phyloP scores from a whole-genome alignment of 2,888 invertebrate genomes.

The Volucella bombylans region DNA sequence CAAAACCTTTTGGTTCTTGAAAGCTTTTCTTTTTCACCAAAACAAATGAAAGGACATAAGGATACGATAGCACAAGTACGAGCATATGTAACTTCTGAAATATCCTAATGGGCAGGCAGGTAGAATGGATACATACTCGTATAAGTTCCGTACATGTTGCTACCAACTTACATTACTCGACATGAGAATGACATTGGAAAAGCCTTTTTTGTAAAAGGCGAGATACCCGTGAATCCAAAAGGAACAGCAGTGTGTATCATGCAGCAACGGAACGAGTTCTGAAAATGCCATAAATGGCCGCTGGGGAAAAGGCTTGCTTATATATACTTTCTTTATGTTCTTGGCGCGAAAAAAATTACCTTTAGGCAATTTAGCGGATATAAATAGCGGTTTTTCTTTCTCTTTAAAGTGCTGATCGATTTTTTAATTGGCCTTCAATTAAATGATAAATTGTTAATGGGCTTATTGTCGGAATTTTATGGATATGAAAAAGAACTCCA shows the following conservation, averaged over 20 bases:
- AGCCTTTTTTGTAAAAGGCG: background rate
- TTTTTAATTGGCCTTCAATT: slow-evolving; percentile 27
- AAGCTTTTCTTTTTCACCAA: slow-evolving; percentile 1
- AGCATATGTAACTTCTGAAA: background rate
- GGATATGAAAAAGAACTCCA: no score
- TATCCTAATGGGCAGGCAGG: slow-evolving; percentile 31
- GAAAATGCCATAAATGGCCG: slow-evolving; percentile 12
- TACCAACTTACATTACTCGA: background rate
- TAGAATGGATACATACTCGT: background rate
- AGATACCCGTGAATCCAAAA: slow-evolving; percentile 4
- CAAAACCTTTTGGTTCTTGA: slow-evolving; percentile 16
- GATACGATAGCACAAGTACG: background rate
- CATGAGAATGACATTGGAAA: slow-evolving; percentile 16
- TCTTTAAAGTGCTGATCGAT: slow-evolving; percentile 28
- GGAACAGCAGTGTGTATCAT: slow-evolving; percentile 4
- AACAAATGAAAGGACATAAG: slow-evolving; percentile 18
- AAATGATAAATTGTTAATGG: no score
- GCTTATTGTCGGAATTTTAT: no score
- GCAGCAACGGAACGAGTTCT: slow-evolving; percentile 1
- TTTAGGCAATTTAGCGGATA: slow-evolving; percentile 3
- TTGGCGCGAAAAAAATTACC: slow-evolving; percentile 30
- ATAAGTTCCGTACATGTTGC: background rate
- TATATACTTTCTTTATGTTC: slow-evolving; percentile 7
- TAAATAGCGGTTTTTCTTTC: background rate
- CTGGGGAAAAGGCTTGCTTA: slow-evolving; percentile 4